These are phyloP conservation scores for Aplysia californica DNA, from an alignment of 1,140 invertebrate species.

Conservation along the genomic window DNA sequence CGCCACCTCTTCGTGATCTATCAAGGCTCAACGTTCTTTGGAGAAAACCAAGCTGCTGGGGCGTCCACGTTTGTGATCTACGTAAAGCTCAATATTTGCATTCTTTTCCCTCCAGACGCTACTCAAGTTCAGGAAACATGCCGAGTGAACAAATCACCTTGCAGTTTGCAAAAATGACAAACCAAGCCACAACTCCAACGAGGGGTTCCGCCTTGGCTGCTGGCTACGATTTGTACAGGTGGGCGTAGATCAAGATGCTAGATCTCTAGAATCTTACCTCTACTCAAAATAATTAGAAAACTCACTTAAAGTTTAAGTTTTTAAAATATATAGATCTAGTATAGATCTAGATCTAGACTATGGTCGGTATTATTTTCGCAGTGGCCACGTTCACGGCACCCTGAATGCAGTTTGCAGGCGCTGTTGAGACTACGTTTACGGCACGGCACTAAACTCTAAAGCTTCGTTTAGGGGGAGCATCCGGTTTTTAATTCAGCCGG, in stretches of 20 bases:
- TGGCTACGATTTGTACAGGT: constrained; percentile 92
- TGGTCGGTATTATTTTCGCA: too few relatives aligned
- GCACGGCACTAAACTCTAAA: too few relatives aligned
- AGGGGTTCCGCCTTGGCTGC: constrained; percentile 88
- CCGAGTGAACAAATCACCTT: constrained; percentile 59
- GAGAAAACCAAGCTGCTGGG: background rate
- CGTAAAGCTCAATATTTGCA: background rate
- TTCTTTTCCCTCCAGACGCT: too few relatives aligned
- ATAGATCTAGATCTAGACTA: too few relatives aligned
- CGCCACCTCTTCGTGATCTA: background rate
- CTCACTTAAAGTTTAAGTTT: too few relatives aligned
- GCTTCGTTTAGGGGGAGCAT: background rate
- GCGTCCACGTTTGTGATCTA: background rate
- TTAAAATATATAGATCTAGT: too few relatives aligned
- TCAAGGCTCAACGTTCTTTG: background rate
- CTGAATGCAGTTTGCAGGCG: too few relatives aligned
- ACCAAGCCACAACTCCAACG: constrained; percentile 82
- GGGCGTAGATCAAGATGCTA: constrained; percentile 25
- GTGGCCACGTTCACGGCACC: too few relatives aligned
- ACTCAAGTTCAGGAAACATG: background rate
- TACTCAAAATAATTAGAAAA: background rate
- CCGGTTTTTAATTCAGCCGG: background rate
- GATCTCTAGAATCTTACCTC: background rate
- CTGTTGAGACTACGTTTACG: too few relatives aligned
- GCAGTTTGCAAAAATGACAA: constrained; percentile 81